Conservation (phyloP, 1,140 invertebrate species). For the Drosophila lini region DNA sequence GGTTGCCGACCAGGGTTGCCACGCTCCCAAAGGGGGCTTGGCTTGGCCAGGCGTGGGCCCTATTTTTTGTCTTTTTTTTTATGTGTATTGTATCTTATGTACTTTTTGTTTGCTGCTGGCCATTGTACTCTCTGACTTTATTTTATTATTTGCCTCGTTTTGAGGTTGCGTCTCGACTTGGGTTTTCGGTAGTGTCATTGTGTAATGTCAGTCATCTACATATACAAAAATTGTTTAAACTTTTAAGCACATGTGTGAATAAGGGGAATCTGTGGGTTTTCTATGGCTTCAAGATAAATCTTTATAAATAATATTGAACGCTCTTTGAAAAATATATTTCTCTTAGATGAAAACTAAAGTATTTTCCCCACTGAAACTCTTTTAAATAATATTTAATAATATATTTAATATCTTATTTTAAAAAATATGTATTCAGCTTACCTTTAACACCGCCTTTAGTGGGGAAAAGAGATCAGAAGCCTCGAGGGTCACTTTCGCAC, state of each 20-base stretch:
- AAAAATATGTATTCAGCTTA: not conserved
- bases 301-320: too few species aligned
- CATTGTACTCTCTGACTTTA: constrained; percentile 22
- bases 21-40: constrained; percentile 7
- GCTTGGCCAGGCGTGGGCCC: constrained; percentile 59
- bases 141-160: constrained; percentile 23
- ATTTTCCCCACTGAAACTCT: too few species aligned
- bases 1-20: constrained; percentile 11
- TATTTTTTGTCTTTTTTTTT: constrained; percentile 22
- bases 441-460: constrained; percentile 11
- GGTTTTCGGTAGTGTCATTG: constrained; percentile 17
- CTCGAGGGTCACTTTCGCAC: constrained; percentile 6
- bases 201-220: constrained; percentile 26
- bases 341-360: too few species aligned
- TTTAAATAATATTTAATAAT: not conserved
- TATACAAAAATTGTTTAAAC: constrained; percentile 15
- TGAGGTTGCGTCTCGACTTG: constrained; percentile 13
- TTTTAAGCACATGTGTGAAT: not conserved
- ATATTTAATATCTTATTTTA: not conserved
- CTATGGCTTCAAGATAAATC: too few species aligned
- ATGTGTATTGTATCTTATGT: not conserved
- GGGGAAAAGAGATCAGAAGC: not conserved
- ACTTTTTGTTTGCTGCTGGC: constrained; percentile 7
- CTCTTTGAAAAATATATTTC: too few species aligned
- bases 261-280: not conserved